These are phyloP conservation scores for Pelochelys cantorii DNA, from an alignment of 2,797 vertebrate genomes.

Conservation along the genomic window DNA sequence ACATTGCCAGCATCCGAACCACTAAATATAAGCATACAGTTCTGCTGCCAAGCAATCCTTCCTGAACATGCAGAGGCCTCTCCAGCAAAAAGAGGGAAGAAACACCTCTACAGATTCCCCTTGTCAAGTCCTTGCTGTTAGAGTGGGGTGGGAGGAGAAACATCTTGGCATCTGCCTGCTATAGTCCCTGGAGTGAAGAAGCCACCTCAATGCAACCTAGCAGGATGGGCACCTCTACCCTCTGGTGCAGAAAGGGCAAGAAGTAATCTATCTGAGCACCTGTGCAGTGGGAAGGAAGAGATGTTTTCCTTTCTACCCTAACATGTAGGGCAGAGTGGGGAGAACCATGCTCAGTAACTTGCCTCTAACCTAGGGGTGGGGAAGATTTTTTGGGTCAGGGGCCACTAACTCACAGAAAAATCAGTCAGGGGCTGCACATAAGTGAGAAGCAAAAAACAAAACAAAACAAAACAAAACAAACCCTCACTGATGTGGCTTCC, in stretches of 20 bases:
- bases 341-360: background rate
- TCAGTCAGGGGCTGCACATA: too few relatives aligned
- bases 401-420: too few relatives aligned
- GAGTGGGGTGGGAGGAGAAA: background rate
- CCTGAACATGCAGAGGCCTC: rapidly evolving
- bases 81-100: rapidly evolving
- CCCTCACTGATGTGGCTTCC: too few relatives aligned
- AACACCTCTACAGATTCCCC: background rate
- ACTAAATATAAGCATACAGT: rapidly evolving
- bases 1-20: background rate
- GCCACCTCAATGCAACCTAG: background rate
- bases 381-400: too few relatives aligned
- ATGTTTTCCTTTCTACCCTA: background rate
- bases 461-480: too few relatives aligned
- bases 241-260: background rate
- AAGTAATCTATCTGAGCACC: background rate
- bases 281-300: background rate
- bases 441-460: too few relatives aligned
- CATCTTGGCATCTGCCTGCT: rapidly evolving
- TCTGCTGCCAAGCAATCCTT: rapidly evolving
- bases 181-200: background rate
- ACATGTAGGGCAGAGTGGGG: background rate
- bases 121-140: background rate
- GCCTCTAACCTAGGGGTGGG: background rate
- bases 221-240: background rate